These are phyloP conservation scores for Sebastes jordani DNA, from an alignment of 2,797 vertebrate species.

Conservation along the genomic window DNA sequence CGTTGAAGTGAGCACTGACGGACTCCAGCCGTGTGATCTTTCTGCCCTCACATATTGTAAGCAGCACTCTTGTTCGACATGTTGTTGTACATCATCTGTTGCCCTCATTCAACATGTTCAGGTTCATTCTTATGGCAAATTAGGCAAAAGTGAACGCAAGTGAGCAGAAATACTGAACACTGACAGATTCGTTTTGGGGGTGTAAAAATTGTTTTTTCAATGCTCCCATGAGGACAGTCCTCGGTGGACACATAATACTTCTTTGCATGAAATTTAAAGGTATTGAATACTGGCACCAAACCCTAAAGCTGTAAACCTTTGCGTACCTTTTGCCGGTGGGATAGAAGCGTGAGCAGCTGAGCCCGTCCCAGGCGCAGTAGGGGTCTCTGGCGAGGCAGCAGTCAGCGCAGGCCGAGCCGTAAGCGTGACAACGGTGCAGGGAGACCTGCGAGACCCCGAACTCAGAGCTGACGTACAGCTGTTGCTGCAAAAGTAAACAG, in stretches of 20 bases:
- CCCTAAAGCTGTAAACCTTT: not conserved
- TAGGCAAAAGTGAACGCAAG: no score
- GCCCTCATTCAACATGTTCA: not conserved
- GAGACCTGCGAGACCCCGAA: constrained; percentile 95
- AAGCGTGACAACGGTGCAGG: constrained; percentile 94
- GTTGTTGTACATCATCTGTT: not conserved
- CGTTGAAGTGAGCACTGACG: constrained; percentile 1
- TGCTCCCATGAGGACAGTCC: not conserved
- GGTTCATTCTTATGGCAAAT: not conserved
- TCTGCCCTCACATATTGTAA: not conserved
- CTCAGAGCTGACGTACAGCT: constrained; percentile 94
- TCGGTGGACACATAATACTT: not conserved
- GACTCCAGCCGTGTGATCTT: constrained; percentile 12
- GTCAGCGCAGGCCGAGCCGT: constrained; percentile 94
- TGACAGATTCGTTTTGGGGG: not conserved
- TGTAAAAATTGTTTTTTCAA: not conserved
- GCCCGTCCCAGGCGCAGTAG: constrained; percentile 97
- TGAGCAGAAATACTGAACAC: not conserved
- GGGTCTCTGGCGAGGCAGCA: constrained; percentile 97
- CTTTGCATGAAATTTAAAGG: not conserved
- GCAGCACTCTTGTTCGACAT: not conserved
- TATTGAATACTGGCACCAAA: not conserved
- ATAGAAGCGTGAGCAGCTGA: constrained; percentile 95
- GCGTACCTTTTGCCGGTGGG: constrained; percentile 92
- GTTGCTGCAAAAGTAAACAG: constrained; percentile 90